Base-by-base conservation (phyloP, 2,113 vertebrate genomes). In the Cnemophilus loriae region DNA sequence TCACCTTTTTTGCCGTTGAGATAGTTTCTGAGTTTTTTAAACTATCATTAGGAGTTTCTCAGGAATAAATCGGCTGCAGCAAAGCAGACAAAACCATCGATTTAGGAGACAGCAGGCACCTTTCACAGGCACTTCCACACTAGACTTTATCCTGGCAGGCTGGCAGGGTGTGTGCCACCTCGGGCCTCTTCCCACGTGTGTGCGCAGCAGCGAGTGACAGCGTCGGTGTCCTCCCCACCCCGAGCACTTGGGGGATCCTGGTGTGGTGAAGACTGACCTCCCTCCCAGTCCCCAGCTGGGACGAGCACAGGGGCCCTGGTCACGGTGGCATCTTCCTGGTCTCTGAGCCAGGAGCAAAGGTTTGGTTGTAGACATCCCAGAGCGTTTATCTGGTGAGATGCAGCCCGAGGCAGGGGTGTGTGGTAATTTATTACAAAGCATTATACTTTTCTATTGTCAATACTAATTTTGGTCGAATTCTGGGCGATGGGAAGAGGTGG, bases 351-450 rank as follows among this genome's bases (percentile, higher is more conserved):
- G 84, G 71, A 81, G 73, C 4, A 2, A 76, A 21, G 3, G 5
- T 84, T 69, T 30, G 61, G 73, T 71, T 86, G 46, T 55, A 76
- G 75, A n/a, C 28, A 9, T n/a, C 75, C 33, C n/a, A 57, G 92
- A 80, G 71, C 4, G 0, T 87, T 97, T 52, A 49, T 70, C 84
- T 57, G n/a, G 37, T 41, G 28, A 75, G 75, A 19, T 41, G 79
- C 78, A 82, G 84, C 84, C 74, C 3, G 0, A 41, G 53, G 53
- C n/a, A 42, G 68, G 39, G 11, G 21, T 86, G 13, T 41, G 18
- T 71, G 67, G 95, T 95, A 93, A 97, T 92, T 96, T 97, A 95
- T 95, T 96, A 87, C 87, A 65, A 75, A 94, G 77, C 81, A 24
- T 92, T 95, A n/a, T 82, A 55, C 92, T 95, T 97, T 94, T 73